Percentiles rank a stretch among this genome's conserved stretches.
Evolutionary conservation across 2,797 vertebrate species (phyloP).

Genomic region (Xenops minutus): DNA sequence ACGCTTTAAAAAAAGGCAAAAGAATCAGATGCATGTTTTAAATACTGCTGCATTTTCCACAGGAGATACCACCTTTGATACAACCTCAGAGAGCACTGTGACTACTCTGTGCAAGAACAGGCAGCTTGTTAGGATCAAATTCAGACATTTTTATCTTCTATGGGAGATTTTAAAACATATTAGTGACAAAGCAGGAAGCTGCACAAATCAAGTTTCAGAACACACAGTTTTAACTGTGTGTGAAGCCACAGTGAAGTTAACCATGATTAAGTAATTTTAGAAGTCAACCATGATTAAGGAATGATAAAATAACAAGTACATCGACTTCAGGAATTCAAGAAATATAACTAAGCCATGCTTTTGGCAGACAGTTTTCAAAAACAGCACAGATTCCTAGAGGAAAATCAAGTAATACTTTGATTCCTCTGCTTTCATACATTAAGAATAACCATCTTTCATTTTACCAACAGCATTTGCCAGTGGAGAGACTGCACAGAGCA

Average conservation of each 20-base stretch:
- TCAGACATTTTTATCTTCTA: not conserved
- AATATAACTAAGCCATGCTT: not conserved
- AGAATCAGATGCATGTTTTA: not conserved
- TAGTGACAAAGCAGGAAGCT: not conserved
- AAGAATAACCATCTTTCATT: conserved; percentile 31
- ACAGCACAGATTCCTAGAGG: conserved; percentile 6
- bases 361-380: not conserved
- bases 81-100: not conserved
- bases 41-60: not conserved
- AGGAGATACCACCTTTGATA: not conserved
- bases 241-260: not conserved
- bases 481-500: not conserved
- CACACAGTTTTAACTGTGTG: not conserved
- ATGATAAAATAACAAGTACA: not conserved
- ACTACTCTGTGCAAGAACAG: not conserved
- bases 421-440: conserved; percentile 21
- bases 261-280: not conserved
- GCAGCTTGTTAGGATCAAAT: not conserved
- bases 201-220: not conserved
- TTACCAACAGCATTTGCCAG: conserved; percentile 4
- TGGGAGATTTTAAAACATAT: not conserved
- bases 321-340: not conserved
- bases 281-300: not conserved
- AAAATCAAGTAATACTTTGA: not conserved
- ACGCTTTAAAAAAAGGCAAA: not conserved